Percentiles rank a stretch among this genome's conserved stretches.
Conservation (phyloP, 2,797 vertebrate genomes). For the Harpagifer antarcticus region DNA sequence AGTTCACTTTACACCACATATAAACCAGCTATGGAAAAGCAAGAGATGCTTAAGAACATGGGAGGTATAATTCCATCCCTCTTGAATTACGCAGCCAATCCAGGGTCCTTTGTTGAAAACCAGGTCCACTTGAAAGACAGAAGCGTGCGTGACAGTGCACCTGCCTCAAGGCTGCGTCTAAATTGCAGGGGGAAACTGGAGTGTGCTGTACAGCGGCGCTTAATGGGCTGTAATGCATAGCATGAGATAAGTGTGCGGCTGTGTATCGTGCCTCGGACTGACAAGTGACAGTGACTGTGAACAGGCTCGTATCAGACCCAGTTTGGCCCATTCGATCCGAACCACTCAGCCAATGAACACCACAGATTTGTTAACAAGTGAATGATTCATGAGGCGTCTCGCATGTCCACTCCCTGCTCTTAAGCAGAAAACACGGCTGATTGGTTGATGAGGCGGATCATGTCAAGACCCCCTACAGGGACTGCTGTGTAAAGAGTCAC, state of each 20-base stretch:
- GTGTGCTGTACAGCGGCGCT: conserved; percentile 35
- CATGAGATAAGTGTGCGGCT: conserved; percentile 60
- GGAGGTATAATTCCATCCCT: conserved; percentile 49
- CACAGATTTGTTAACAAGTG: conserved; percentile 82
- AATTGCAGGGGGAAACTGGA: conserved; percentile 64
- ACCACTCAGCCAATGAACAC: conserved; percentile 82
- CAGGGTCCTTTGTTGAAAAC: conserved; percentile 47
- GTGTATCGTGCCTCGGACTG: conserved; percentile 66
- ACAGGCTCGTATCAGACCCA: conserved; percentile 70
- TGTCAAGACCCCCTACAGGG: conserved; percentile 45
- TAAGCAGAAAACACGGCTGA: conserved; percentile 55
- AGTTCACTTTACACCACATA: conserved; percentile 40
- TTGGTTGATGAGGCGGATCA: conserved; percentile 35
- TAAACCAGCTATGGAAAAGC: conserved; percentile 66
- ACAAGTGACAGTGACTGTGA: conserved; percentile 80
- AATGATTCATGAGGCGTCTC: conserved; percentile 79
- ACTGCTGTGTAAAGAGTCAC: conserved; percentile 51
- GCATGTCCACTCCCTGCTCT: conserved; percentile 65
- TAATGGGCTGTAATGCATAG: conserved; percentile 78
- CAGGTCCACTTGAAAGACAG: conserved; percentile 44
- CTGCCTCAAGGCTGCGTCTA: conserved; percentile 46
- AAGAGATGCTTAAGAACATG: conserved; percentile 43
- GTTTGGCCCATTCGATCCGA: conserved; percentile 74
- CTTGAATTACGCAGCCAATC: conserved; percentile 52
- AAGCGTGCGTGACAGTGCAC: conserved; percentile 34